These are phyloP conservation scores for Oryctolagus cuniculus DNA, from an alignment of 2,113 vertebrate species.

Conservation along the genomic window mOryCun1.1 NC_091440.1:10690501-10691000, in stretches of 20 bases:
- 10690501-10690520: background rate
- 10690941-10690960: too few species aligned
- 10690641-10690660: background rate
- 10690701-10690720: background rate
- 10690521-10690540: background rate
- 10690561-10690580: background rate
- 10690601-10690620: background rate
- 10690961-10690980: too few species aligned
- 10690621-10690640: background rate
- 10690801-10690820: background rate
- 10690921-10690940: too few species aligned
- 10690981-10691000: too few species aligned
- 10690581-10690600: background rate
- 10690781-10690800: background rate
- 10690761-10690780: background rate
- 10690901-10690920: background rate
- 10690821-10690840: background rate
- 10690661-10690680: background rate
- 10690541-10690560: background rate
- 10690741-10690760: background rate
- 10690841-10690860: background rate
- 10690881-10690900: background rate
- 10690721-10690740: background rate
- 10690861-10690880: background rate
- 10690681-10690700: background rate